Base-by-base conservation (phyloP, 2,113 vertebrate genomes). In the Promerops cafer region DNA sequence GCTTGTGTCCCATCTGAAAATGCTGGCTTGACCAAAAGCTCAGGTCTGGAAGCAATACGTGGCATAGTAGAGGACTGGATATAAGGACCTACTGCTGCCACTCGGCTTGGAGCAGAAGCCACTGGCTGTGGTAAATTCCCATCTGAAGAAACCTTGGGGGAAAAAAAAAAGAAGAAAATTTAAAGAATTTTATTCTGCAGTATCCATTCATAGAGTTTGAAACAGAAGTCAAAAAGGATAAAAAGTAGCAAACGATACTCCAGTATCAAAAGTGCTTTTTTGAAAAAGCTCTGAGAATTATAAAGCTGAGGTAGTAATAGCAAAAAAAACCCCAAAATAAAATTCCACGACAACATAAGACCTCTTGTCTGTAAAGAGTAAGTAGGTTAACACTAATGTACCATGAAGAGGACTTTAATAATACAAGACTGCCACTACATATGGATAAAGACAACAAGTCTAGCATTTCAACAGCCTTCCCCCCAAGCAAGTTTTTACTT, bases 1-100 rank as follows among this genome's bases (percentile, higher is more conserved):
- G 98, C 96, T 85, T 98, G 92, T 16, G 98, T 97, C 22, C 98
- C 98, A 63, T 99, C 99, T 4, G 98, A 98, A 98, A 98, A 98
- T 8, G 98, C 98, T 31, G 99, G 98, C 94, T 99, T 99, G 65
- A 99, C 98, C 72, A 99, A 92, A 71, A 98, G 98, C 31, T 99
- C 99, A 3, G 99, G 98, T 93, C 98, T 98, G 27, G 97, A 98
- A 69, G 97, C 96, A 87, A 99, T 98, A 21, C 99, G 98, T 22
- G 99, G 99, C 98, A 99, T 98, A 24, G 99, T 99, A 92, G 99
- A 99, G 1, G 99, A 99, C 98, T 99, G 99, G 90, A 99, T 99
- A 33, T 99, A 99, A 9, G 99, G 99, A 53, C 99, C 99, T 12
- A 99, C 99, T 3, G 99, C 99, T 24, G 99, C 99, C 98, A 99